Conservation (phyloP, 2,888 invertebrate genomes). For the Diabrotica balteata region DNA sequence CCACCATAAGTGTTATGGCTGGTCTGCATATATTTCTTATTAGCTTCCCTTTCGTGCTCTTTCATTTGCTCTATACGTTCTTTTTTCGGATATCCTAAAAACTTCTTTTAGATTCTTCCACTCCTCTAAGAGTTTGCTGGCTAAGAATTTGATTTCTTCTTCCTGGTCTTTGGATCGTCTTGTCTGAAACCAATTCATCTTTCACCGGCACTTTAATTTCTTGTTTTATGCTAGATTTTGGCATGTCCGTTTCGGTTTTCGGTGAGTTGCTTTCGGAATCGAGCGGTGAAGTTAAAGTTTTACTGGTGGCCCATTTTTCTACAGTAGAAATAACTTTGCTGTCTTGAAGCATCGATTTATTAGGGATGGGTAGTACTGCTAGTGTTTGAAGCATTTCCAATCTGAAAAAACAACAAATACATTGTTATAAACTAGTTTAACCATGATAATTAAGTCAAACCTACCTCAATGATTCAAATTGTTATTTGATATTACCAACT, state of each 20-base stretch:
- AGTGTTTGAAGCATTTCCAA: conserved; percentile 80
- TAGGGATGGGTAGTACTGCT: conserved; percentile 86
- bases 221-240: conserved; percentile 18
- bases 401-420: conserved; percentile 57
- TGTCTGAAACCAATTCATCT: conserved; percentile 29
- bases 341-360: conserved; percentile 91
- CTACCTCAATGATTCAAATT: conserved; percentile 52
- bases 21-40: conserved; percentile 60
- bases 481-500: conserved; percentile 51
- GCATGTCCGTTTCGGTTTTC: conserved; percentile 37
- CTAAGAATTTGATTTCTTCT: conserved; percentile 68
- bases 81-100: conserved; percentile 93
- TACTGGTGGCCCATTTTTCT: conserved; percentile 77
- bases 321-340: conserved; percentile 87
- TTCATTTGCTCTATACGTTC: conserved; percentile 94
- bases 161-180: conserved; percentile 45
- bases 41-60: conserved; percentile 91
- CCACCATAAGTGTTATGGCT: conserved; percentile 42
- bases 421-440: background rate
- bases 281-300: conserved; percentile 57
- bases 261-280: conserved; percentile 58
- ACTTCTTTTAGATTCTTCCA: conserved; percentile 81
- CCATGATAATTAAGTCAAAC: background rate
- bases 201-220: conserved; percentile 24
- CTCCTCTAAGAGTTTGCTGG: conserved; percentile 70